These are phyloP conservation scores for Euplexia lucipara DNA, from an alignment of 2,888 invertebrate species.

Conservation along the genomic window DNA sequence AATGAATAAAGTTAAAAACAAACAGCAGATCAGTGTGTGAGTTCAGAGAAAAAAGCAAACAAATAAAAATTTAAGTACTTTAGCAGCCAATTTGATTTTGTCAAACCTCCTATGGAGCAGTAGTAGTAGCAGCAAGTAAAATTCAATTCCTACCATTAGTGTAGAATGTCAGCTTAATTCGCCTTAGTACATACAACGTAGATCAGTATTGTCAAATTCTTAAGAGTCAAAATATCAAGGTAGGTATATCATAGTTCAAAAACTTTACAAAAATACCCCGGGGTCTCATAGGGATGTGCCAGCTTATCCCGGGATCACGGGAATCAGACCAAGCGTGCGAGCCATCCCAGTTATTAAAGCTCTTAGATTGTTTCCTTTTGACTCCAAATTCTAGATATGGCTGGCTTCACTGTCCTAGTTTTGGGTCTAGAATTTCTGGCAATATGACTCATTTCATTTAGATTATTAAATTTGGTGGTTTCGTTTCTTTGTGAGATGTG, in stretches of 20 bases:
- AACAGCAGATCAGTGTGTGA: no score
- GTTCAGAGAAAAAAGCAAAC: no score
- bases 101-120: no score
- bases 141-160: no score
- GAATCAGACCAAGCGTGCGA: conserved; percentile 27
- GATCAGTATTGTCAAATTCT: no score
- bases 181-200: no score
- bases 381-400: conserved; percentile 22
- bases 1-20: no score
- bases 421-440: conserved; percentile 42
- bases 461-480: conserved; percentile 38
- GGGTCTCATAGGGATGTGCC: conserved; percentile 45
- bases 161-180: no score
- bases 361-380: conserved; percentile 33
- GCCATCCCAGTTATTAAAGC: conserved; percentile 49
- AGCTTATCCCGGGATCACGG: conserved; percentile 68
- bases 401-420: conserved; percentile 20
- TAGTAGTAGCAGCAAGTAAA: no score
- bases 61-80: no score
- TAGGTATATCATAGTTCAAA: conserved; percentile 19
- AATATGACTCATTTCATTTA: conserved; percentile 47
- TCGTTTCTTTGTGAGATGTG: conserved; percentile 46
- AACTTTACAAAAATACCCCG: conserved; percentile 60
- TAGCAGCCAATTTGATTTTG: no score
- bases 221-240: conserved; percentile 35